phyloP scores from a whole-genome alignment of 2,888 invertebrate genomes.

The Scaptomyza parva region DNA sequence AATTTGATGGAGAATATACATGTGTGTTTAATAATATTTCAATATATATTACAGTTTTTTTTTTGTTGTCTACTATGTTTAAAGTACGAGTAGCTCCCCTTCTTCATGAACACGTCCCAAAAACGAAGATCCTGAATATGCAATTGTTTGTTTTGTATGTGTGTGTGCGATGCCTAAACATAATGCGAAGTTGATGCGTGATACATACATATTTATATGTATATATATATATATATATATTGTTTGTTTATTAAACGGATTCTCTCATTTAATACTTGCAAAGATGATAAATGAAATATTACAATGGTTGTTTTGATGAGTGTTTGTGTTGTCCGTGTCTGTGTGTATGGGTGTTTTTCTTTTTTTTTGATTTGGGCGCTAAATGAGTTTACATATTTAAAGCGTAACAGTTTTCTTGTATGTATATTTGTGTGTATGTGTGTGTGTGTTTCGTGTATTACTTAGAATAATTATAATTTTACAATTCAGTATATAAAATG shows the following conservation, averaged over 20 bases:
- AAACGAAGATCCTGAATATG: constrained; percentile 39
- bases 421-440: constrained; percentile 58
- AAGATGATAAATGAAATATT: constrained; percentile 71
- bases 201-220: constrained; percentile 38
- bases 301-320: constrained; percentile 57
- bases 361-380: constrained; percentile 32
- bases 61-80: constrained; percentile 57
- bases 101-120: constrained; percentile 43
- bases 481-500: constrained; percentile 60
- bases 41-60: constrained; percentile 61
- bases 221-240: constrained; percentile 30
- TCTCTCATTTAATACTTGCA: constrained; percentile 75
- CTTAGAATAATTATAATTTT: constrained; percentile 67
- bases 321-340: constrained; percentile 20
- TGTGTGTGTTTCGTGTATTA: constrained; percentile 25
- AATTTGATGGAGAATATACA: constrained; percentile 48
- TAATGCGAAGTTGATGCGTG: constrained; percentile 53
- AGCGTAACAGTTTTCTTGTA: constrained; percentile 78
- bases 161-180: constrained; percentile 42
- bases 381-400: constrained; percentile 56
- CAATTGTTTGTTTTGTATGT: neutral
- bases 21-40: constrained; percentile 40
- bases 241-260: constrained; percentile 61
- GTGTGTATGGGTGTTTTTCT: constrained; percentile 26
- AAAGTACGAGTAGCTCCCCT: constrained; percentile 60